phyloP scores from a whole-genome alignment of 1,140 invertebrate species.

The Trialeurodes vaporariorum region DNA sequence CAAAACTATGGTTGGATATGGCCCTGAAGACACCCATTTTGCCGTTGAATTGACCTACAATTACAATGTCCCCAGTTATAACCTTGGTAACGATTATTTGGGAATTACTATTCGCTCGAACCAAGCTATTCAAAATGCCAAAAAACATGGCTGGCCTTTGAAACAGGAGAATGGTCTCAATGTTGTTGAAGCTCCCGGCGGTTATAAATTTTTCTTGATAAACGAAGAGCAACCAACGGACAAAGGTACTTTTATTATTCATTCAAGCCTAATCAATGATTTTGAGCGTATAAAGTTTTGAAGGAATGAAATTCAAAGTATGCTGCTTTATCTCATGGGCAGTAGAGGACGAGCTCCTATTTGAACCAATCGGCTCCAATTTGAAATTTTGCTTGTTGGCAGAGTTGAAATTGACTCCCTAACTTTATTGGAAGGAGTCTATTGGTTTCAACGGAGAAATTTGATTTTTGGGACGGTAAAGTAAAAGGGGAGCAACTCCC shows the following conservation, averaged over 20 bases:
- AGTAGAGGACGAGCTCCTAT: too few species aligned
- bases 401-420: too few species aligned
- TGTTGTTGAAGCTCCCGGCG: constrained; percentile 69
- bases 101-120: constrained; percentile 75
- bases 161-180: constrained; percentile 44
- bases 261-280: background rate
- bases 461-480: too few species aligned
- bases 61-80: constrained; percentile 80
- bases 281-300: too few species aligned
- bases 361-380: too few species aligned
- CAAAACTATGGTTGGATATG: constrained; percentile 99
- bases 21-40: constrained; percentile 88
- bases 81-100: constrained; percentile 76
- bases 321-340: too few species aligned
- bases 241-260: constrained; percentile 40
- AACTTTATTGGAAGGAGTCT: too few species aligned
- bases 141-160: constrained; percentile 49
- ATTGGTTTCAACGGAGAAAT: too few species aligned
- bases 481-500: too few species aligned
- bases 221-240: constrained; percentile 51
- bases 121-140: constrained; percentile 59
- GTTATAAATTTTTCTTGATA: constrained; percentile 75
- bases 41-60: constrained; percentile 96
- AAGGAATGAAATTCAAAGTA: too few species aligned
- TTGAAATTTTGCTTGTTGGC: too few species aligned